phyloP scores from a whole-genome alignment of 1,140 invertebrate genomes.

The Cecropterus lyciades region DNA sequence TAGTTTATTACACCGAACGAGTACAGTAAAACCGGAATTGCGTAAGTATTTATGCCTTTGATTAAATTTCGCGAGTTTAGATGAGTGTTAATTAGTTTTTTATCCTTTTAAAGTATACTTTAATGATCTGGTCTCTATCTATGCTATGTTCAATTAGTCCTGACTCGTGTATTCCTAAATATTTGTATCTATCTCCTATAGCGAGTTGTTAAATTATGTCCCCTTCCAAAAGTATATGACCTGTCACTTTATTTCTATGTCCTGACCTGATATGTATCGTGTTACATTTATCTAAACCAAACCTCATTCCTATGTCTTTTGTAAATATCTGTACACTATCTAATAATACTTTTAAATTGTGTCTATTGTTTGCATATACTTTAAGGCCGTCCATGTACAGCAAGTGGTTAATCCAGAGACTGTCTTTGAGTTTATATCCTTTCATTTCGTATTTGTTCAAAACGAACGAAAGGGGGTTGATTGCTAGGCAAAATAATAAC shows the following conservation, averaged over 20 bases:
- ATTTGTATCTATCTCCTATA: conserved; percentile 31
- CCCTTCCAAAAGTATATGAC: conserved; percentile 26
- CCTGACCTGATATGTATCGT: conserved; percentile 22
- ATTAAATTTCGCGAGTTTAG: conserved; percentile 30
- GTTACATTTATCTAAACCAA: conserved; percentile 39
- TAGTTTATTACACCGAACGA: conserved; percentile 42
- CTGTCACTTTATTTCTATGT: not conserved
- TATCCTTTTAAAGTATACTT: conserved; percentile 34
- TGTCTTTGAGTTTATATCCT: conserved; percentile 3
- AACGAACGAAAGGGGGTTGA: conserved; percentile 4
- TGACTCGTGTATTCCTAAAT: conserved; percentile 28
- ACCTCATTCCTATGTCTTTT: conserved; percentile 36
- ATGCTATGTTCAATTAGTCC: conserved; percentile 13
- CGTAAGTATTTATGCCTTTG: conserved; percentile 8
- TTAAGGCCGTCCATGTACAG: conserved; percentile 35
- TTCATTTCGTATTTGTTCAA: conserved; percentile 13
- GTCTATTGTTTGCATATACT: conserved; percentile 33
- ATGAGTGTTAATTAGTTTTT: conserved; percentile 20
- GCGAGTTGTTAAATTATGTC: conserved; percentile 14
- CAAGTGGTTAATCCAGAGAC: conserved; percentile 20
- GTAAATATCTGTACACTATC: conserved; percentile 35
- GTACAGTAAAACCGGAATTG: conserved; percentile 4
- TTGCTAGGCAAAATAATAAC: conserved; percentile 3
- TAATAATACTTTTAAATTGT: conserved; percentile 31
- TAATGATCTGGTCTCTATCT: not conserved